Evolutionary conservation across 1,140 invertebrate species (phyloP).

Genomic region (Cydia amplana): DNA sequence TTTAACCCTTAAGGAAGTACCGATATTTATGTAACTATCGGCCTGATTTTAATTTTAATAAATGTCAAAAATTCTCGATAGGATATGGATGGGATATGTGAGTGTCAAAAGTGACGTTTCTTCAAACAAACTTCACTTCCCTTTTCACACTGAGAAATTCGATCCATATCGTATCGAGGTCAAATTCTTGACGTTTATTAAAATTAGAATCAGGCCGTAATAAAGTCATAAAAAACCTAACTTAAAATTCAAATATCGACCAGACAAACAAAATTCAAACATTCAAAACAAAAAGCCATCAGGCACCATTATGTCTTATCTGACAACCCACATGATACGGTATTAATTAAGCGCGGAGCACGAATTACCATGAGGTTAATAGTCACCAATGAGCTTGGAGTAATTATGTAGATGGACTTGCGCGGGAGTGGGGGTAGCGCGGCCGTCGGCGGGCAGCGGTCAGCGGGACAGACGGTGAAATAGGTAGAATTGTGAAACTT

Average conservation of each 20-base stretch:
- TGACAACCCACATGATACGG: conserved; percentile 68
- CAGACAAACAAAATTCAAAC: conserved; percentile 2
- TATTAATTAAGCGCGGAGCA: conserved; percentile 71
- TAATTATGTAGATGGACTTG: conserved; percentile 75
- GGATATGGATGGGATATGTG: too few relatives aligned
- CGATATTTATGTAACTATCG: too few relatives aligned
- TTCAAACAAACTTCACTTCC: too few relatives aligned
- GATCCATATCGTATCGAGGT: too few relatives aligned
- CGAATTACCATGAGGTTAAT: conserved; percentile 74
- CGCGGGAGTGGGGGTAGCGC: conserved; percentile 52
- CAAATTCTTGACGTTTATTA: too few relatives aligned
- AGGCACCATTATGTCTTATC: conserved; percentile 70
- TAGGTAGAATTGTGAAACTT: conserved; percentile 35
- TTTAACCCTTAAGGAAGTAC: too few relatives aligned
- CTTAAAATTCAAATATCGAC: background rate
- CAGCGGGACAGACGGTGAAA: conserved; percentile 38
- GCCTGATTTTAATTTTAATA: too few relatives aligned
- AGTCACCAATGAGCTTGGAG: conserved; percentile 73
- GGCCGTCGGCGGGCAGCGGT: conserved; percentile 35
- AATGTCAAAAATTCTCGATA: too few relatives aligned
- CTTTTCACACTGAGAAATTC: too few relatives aligned
- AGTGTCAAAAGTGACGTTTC: too few relatives aligned
- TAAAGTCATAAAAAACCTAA: background rate
- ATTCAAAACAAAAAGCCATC: conserved; percentile 43
- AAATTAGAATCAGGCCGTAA: too few relatives aligned